Evolutionary conservation across 2,888 invertebrate species (phyloP).

Genomic region (Phoronis australis): DNA sequence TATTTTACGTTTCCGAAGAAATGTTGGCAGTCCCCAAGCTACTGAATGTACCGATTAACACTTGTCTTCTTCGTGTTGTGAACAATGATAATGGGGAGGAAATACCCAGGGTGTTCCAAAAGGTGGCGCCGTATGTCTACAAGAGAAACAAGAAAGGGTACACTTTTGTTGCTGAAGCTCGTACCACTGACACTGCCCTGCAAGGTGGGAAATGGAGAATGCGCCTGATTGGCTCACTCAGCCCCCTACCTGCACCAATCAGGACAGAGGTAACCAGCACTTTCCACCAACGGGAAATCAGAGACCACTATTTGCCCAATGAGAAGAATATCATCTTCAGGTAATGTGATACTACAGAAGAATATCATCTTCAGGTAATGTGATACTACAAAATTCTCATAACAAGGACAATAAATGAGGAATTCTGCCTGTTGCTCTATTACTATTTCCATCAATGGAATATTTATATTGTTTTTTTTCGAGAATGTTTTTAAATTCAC

Average conservation of each 20-base stretch:
- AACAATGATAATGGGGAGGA: slow-evolving; percentile 52
- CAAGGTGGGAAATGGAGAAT: slow-evolving; percentile 44
- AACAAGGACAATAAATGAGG: no score
- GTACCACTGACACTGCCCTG: slow-evolving; percentile 39
- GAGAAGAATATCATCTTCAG: slow-evolving; percentile 44
- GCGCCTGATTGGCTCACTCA: slow-evolving; percentile 50
- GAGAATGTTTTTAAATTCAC: no score
- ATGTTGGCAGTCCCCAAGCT: slow-evolving; percentile 47
- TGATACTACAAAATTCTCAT: no score
- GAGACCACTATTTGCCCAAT: slow-evolving; percentile 51
- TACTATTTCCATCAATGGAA: no score
- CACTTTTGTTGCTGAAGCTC: slow-evolving; percentile 50
- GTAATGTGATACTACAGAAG: slow-evolving; percentile 33
- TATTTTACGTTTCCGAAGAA: slow-evolving; percentile 47
- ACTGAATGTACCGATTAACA: slow-evolving; percentile 42
- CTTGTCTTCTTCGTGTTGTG: slow-evolving; percentile 48
- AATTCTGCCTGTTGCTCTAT: no score
- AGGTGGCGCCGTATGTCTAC: slow-evolving; percentile 51
- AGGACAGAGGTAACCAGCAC: slow-evolving; percentile 39
- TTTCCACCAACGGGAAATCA: slow-evolving; percentile 42
- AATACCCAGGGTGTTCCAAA: slow-evolving; percentile 49
- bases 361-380: slow-evolving; percentile 45
- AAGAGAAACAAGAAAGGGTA: slow-evolving; percentile 52
- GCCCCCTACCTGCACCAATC: slow-evolving; percentile 40
- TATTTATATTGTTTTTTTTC: no score